These are phyloP conservation scores for Drosophila merina DNA, from an alignment of 2,888 invertebrate species.

Conservation along the genomic window DNA sequence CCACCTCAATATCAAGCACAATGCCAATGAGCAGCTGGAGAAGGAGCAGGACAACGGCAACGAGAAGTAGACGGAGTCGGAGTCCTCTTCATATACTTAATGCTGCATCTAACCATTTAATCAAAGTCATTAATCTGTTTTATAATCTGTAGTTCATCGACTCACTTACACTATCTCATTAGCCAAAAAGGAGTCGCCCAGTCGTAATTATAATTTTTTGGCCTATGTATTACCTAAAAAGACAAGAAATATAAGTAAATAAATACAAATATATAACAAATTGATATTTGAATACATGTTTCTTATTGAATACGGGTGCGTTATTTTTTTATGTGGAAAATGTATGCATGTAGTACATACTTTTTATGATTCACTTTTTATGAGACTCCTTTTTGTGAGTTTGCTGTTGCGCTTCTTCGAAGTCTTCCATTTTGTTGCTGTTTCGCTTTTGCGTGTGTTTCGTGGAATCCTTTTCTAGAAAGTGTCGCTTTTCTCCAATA, in stretches of 20 bases:
- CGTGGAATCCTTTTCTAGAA: neutral
- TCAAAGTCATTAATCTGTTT: conserved; percentile 60
- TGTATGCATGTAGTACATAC: too few species aligned
- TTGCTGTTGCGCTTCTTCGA: neutral
- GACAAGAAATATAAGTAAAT: conserved; percentile 1
- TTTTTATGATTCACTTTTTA: neutral
- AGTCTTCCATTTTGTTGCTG: neutral
- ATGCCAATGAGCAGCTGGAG: conserved; percentile 48
- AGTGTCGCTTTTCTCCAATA: neutral
- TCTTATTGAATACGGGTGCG: too few species aligned
- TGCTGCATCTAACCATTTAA: conserved; percentile 29
- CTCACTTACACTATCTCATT: conserved; percentile 4
- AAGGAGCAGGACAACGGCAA: conserved; percentile 39
- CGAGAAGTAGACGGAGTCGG: conserved; percentile 37
- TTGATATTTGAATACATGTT: too few species aligned
- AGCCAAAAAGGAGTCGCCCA: conserved; percentile 25
- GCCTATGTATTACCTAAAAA: conserved; percentile 6
- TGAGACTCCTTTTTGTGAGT: neutral
- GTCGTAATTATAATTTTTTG: conserved; percentile 20
- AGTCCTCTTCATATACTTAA: neutral
- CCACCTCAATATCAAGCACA: conserved; percentile 79
- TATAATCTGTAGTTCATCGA: conserved; percentile 20
- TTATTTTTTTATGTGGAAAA: too few species aligned
- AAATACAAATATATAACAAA: conserved; percentile 5
- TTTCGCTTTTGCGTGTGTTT: neutral